Evolutionary conservation across 2,888 invertebrate species (phyloP).

Genomic region (Bimastos eiseni): DNA sequence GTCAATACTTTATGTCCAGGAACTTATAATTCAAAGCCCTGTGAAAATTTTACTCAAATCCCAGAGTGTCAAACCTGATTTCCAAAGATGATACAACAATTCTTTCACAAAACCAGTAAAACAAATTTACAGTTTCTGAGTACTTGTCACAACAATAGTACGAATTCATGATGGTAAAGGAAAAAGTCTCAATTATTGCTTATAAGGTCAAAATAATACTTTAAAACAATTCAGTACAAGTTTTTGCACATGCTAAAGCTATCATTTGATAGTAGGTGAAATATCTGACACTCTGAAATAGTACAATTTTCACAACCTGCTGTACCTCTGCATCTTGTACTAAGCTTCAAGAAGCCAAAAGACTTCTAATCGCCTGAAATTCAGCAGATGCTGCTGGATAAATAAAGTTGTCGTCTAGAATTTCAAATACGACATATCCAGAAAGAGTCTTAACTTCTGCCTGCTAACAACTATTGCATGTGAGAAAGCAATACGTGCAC

Average conservation of each 20-base stretch:
- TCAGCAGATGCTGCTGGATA: background rate
- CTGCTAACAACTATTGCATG: background rate
- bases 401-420: background rate
- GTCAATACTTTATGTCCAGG: background rate
- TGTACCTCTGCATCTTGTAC: background rate
- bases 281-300: background rate
- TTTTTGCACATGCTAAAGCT: background rate
- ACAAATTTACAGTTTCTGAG: background rate
- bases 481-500: background rate
- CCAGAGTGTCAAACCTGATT: background rate
- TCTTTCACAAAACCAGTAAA: background rate
- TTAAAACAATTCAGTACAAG: background rate
- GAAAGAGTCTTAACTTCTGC: background rate
- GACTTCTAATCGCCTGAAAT: background rate
- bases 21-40: background rate
- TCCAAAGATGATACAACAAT: background rate
- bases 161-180: background rate
- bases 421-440: background rate
- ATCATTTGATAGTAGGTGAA: too few relatives aligned
- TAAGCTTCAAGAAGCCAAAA: background rate
- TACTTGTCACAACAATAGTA: background rate
- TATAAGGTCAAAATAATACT: background rate
- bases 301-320: background rate
- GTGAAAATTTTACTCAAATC: constrained; percentile 2
- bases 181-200: background rate